Evolutionary conservation across 2,113 vertebrate species (phyloP).

Genomic region (Formicarius rufipectus): DNA sequence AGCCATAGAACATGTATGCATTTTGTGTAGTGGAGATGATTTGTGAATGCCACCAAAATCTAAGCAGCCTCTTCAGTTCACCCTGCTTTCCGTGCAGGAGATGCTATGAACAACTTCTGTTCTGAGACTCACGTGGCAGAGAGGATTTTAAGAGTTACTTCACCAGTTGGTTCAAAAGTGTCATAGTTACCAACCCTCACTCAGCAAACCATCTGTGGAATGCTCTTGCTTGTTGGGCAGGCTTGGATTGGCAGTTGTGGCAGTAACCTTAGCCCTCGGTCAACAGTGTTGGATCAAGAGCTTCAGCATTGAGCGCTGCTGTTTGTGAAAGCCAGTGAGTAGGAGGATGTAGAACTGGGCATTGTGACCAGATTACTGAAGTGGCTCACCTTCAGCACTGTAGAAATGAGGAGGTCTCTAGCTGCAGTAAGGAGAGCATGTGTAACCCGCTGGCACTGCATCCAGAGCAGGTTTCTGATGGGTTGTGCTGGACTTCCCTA

Average conservation of each 20-base stretch:
- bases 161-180: not conserved
- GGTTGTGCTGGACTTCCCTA: not conserved
- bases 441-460: not conserved
- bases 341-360: not conserved
- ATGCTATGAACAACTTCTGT: not conserved
- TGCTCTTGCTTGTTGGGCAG: not conserved
- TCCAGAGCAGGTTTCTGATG: not conserved
- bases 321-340: not conserved
- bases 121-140: not conserved
- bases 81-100: not conserved
- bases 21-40: not conserved
- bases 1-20: rapidly evolving
- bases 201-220: not conserved
- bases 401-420: not conserved
- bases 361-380: not conserved
- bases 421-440: not conserved
- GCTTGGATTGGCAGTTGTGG: not conserved
- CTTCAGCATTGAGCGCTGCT: not conserved
- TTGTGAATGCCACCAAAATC: not conserved
- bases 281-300: not conserved
- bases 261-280: not conserved
- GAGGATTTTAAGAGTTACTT: not conserved
- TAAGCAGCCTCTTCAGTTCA: not conserved
- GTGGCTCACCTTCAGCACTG: not conserved
- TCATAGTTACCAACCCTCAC: not conserved